Base-by-base conservation (phyloP, 2,113 vertebrate species). In the Rafetus swinhoei region DNA sequence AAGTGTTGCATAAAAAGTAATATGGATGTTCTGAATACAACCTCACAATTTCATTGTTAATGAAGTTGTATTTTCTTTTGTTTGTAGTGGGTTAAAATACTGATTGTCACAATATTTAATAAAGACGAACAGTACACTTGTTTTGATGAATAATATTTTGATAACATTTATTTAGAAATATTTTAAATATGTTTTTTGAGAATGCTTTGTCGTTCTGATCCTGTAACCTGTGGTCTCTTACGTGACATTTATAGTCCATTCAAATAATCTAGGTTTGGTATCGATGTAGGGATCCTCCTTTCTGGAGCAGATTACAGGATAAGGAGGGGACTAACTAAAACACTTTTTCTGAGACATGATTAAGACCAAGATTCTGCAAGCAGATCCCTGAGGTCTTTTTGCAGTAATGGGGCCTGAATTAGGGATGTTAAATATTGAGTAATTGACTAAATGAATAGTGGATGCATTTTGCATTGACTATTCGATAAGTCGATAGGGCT, bases 221-320 rank as follows among this genome's bases (percentile, higher is more conserved):
- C 16, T 92, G 55, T 45, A 83, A 82, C 80, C 52, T 0, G 1
- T 9, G 3, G 2, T 82, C 3, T 62, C 55, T 18, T 85, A 83
- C 85, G 50, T 81, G 76, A 77, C 22, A 85, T 29, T 24, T 54
- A 56, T 52, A 85, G 45, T 4, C 35, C 3, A 10, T 72, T 45
- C 82, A n/a, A 53, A 29, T 76, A 14, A 86, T 86, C 81, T 77
- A 56, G 29, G 45, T n/a, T 14, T 18, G 21, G 53, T 50, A n/a
- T 0, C 0, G 27, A 3, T 45, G 5, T 77, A 45, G 9, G 24
- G 21, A 19, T 1, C 9, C 32, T 11, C 22, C 39, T 60, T 55
- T 18, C 4, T 29, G 15, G 6, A 0, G 0, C 57, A 9, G 1
- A 29, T 88, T 69, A 24, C 29, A 21, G 9, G 84, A 86, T 82